Evolutionary conservation across 2,888 invertebrate genomes (phyloP).

Genomic region (Julus scandinavius): DNA sequence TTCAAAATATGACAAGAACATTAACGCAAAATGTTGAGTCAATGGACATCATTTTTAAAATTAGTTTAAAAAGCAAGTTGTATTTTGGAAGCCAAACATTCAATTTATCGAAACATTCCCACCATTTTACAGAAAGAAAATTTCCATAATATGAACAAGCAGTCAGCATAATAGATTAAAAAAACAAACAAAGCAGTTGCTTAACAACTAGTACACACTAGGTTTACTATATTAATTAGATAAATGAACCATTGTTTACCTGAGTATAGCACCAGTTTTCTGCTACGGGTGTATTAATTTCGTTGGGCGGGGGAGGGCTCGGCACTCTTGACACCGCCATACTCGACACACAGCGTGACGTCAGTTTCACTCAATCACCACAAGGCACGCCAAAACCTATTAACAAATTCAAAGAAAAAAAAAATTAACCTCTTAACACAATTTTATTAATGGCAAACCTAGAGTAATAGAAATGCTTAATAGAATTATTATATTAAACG

Average conservation of each 20-base stretch:
- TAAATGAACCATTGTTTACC: constrained; percentile 70
- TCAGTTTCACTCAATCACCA: constrained; percentile 47
- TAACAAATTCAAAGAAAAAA: constrained; percentile 23
- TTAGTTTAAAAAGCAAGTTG: too few species aligned
- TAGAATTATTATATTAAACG: not conserved
- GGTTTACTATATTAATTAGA: too few species aligned
- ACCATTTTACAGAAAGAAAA: too few species aligned
- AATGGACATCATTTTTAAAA: too few species aligned
- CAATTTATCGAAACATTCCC: too few species aligned
- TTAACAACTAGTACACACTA: too few species aligned
- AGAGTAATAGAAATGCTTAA: not conserved
- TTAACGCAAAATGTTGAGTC: too few species aligned
- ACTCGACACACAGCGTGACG: constrained; percentile 28
- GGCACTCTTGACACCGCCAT: constrained; percentile 97
- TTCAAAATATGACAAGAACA: too few species aligned
- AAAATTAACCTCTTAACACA: constrained; percentile 20
- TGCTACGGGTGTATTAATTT: constrained; percentile 96
- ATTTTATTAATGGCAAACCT: not conserved
- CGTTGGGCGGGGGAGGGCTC: constrained; percentile 78
- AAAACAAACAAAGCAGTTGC: too few species aligned
- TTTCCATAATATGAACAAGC: too few species aligned
- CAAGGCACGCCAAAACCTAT: constrained; percentile 41
- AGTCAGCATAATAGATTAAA: too few species aligned
- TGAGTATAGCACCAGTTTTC: constrained; percentile 99
- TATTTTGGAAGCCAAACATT: too few species aligned